Evolutionary conservation across 1,140 invertebrate species (phyloP).

Genomic region (Homalodisca vitripennis): DNA sequence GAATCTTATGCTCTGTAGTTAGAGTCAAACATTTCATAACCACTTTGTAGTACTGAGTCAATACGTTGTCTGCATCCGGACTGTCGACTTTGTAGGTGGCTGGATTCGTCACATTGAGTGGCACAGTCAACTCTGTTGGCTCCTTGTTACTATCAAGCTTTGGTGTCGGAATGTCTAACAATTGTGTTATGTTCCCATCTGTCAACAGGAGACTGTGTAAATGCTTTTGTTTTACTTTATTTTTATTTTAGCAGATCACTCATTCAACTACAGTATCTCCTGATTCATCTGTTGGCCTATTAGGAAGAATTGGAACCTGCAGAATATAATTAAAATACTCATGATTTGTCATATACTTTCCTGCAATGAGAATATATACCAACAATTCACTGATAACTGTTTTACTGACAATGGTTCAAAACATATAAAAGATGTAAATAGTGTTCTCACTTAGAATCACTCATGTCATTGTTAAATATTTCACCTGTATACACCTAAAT

Average conservation of each 20-base stretch:
- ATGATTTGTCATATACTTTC: background rate
- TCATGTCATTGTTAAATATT: no score
- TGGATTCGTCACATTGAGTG: background rate
- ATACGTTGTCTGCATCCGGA: background rate
- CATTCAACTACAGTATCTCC: background rate
- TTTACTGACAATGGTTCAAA: no score
- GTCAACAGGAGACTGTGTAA: background rate
- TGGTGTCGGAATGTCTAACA: conserved; percentile 4
- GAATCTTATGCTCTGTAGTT: background rate
- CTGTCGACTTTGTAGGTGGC: conserved; percentile 7
- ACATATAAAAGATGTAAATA: no score
- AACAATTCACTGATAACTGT: no score
- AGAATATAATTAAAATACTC: background rate
- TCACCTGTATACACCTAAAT: no score
- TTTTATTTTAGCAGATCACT: background rate
- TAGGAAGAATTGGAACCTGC: background rate
- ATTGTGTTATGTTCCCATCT: background rate
- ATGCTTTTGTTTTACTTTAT: background rate
- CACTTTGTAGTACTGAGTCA: conserved; percentile 22
- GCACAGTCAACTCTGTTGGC: conserved; percentile 8
- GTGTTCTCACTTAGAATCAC: no score
- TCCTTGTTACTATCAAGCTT: conserved; percentile 15
- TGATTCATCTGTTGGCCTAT: no score
- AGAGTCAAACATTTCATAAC: conserved; percentile 21
- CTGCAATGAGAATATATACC: background rate